Base-by-base conservation (phyloP, 2,797 vertebrate species). In the Semotilus atromaculatus region DNA sequence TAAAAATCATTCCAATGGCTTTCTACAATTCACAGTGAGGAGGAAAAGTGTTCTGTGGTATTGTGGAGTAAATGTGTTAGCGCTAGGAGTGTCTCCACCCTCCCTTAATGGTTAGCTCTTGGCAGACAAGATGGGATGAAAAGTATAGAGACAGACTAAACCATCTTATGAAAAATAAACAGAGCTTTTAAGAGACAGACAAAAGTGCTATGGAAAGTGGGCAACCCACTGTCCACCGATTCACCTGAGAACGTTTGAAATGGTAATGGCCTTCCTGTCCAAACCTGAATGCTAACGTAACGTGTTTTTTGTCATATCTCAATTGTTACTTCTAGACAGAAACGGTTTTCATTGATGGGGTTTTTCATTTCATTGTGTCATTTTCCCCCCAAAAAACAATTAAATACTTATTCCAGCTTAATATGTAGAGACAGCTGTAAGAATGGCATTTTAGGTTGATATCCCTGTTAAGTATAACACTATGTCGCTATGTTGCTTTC, bases 231-330 rank as follows among this genome's bases (percentile, higher is more conserved):
- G 76, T 80, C 70, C 77, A 62, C 77, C 43, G 40, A 83, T 92
- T 93, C 91, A 95, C 94, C 93, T 93, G 91, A 70, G 48, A 92
- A 92, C 91, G 38, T 94, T 94, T 94, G 93, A 96, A 93, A 95
- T 95, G 93, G 92, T 94, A 94, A 94, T 94, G 88, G 90, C 88
- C 91, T 89, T 89, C 88, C 90, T 92, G 90, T 92, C 89, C 89
- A 81, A 91, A 89, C 91, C 91, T 4, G 82, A 90, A 66, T 90
- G 91, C 93, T 88, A 92, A 80, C 23, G 16, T 68, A n/a, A n/a
- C n/a, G n/a, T 92, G 91, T 93, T 93, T 93, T 92, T 90, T 93
- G 90, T 93, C 91, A 91, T 91, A 67, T 75, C 67, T 43, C 48
- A 72, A 31, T 29, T 31, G 67, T 19, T 71, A 16, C 21, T 76